Conservation (phyloP, 2,888 invertebrate genomes). For the Digitonthophagus gazella region DNA sequence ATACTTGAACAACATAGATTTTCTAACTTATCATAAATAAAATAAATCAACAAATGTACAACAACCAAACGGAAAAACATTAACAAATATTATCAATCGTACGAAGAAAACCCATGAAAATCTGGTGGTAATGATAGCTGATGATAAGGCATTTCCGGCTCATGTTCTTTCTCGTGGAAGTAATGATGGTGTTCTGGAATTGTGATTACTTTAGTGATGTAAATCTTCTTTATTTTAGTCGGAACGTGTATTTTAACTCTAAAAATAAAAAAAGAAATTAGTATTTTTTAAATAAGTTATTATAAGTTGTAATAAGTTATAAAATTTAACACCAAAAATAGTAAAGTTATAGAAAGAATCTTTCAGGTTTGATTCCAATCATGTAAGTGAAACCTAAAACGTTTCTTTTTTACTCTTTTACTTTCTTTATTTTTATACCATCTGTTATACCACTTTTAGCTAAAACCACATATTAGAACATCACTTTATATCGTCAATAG, state of each 20-base stretch:
- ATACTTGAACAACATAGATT: too few relatives aligned
- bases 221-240: constrained; percentile 45
- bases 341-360: too few relatives aligned
- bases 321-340: too few relatives aligned
- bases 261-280: constrained; percentile 38
- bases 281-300: not conserved
- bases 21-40: too few relatives aligned
- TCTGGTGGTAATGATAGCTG: not conserved
- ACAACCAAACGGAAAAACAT: too few relatives aligned
- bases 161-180: constrained; percentile 40
- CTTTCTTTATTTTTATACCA: not conserved
- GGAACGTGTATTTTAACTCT: constrained; percentile 47
- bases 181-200: constrained; percentile 49
- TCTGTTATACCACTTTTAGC: not conserved
- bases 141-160: not conserved
- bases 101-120: not conserved
- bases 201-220: constrained; percentile 47
- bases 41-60: too few relatives aligned
- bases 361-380: not conserved
- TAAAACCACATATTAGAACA: not conserved
- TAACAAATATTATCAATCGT: not conserved
- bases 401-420: not conserved
- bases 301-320: not conserved
- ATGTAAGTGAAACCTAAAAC: not conserved
- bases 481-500: not conserved